A percentile compares a stretch with the other conserved stretches of the same genome.
Evolutionary conservation across 2,888 invertebrate genomes (phyloP).

Genomic region (Prosapia bicincta): DNA sequence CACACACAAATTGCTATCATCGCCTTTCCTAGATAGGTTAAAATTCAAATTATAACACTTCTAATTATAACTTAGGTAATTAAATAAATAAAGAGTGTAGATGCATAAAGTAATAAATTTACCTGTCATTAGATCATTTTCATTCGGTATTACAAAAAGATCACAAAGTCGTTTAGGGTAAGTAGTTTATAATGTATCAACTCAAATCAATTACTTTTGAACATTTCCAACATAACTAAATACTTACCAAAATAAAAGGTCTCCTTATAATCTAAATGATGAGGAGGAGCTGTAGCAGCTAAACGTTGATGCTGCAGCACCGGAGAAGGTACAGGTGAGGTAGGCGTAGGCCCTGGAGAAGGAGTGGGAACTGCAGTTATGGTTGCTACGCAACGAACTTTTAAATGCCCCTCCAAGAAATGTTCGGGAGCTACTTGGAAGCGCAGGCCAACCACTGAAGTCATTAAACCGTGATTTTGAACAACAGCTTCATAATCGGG

Average conservation of each 20-base stretch:
- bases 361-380: slow-evolving; percentile 51
- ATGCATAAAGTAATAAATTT: too few relatives aligned
- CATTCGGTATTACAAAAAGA: too few relatives aligned
- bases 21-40: too few relatives aligned
- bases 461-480: slow-evolving; percentile 51
- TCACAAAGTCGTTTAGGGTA: too few relatives aligned
- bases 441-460: slow-evolving; percentile 54
- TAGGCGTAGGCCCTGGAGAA: not conserved
- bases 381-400: slow-evolving; percentile 57
- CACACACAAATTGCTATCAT: too few relatives aligned
- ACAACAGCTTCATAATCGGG: slow-evolving; percentile 53
- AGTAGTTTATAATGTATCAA: too few relatives aligned
- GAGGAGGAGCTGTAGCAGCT: slow-evolving; percentile 15
- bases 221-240: too few relatives aligned
- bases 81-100: too few relatives aligned
- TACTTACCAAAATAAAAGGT: slow-evolving; percentile 57
- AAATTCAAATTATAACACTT: too few relatives aligned
- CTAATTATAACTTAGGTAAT: too few relatives aligned
- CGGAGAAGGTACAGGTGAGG: slow-evolving; percentile 21
- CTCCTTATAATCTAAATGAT: slow-evolving; percentile 47
- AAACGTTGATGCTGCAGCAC: slow-evolving; percentile 21
- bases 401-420: slow-evolving; percentile 57
- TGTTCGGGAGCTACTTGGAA: slow-evolving; percentile 54
- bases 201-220: too few relatives aligned
- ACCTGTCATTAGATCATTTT: too few relatives aligned